Evolutionary conservation across 2,113 vertebrate species (phyloP), one percentile per base, ranked within the genome.

Genomic region (Cinclus cinclus): DNA sequence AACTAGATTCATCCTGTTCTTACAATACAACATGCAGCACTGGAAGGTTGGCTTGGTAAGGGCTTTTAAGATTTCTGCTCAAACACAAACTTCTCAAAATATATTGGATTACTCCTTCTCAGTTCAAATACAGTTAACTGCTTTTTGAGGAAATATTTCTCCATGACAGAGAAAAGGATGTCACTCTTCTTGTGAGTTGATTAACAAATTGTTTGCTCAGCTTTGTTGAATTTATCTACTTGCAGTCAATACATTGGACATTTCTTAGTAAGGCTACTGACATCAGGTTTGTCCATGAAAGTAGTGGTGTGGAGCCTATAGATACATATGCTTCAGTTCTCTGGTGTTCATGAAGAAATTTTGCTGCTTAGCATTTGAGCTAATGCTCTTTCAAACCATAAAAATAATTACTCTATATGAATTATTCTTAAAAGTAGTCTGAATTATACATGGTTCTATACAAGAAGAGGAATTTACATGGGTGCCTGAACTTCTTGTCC

Each of bases 141-240:
- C 22, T 92, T 94, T 92, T 92, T 83, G 56, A 67, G 60, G 92
- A 42, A 89, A 52, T 81, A 81, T 77, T 89, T 85, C 35, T 84
- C 49, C 30, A 46, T 49, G 19, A 83, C 50, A 88, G 35, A 47
- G 10, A 90, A 56, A 92, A 95, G 27, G 24, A 68, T 79, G 55
- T 70, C 49, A 90, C 18, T 93, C 23, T 67, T 87, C 35, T 60
- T 67, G 0, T 65, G 83, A 71, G 25, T 59, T 77, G 83, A 23
- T 78, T 52, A 85, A 63, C 63, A 65, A 68, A 39, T 24, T n/a
- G 16, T 95, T 86, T 53, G 73, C 73, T 94, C 79, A 90, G 68
- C 27, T 68, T 92, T 75, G 53, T 49, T 95, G 81, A 81, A 92
- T 93, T 92, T 92, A 87, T 91, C 76, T 90, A 75, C 42, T 86